phyloP scores from a whole-genome alignment of 2,888 invertebrate genomes.

The Catocala sponsa region DNA sequence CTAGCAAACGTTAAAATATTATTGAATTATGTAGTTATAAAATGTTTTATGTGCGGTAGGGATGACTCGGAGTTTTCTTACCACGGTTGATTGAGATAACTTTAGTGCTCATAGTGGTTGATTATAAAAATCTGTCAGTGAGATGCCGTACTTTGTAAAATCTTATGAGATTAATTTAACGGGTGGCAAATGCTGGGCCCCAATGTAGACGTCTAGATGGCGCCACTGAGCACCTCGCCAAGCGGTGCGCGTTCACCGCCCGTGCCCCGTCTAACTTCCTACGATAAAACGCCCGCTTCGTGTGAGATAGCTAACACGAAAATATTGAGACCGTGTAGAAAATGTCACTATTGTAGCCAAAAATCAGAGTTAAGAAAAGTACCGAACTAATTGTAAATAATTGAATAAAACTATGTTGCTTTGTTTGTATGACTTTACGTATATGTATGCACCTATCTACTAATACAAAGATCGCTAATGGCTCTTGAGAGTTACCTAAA shows the following conservation, averaged over 20 bases:
- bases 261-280: constrained; percentile 65
- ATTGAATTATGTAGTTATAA: too few relatives aligned
- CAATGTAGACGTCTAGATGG: constrained; percentile 87
- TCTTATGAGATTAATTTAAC: constrained; percentile 78
- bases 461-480: too few relatives aligned
- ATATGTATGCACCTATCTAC: too few relatives aligned
- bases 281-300: constrained; percentile 61
- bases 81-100: too few relatives aligned
- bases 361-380: not conserved
- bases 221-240: constrained; percentile 74
- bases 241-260: constrained; percentile 65
- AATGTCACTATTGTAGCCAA: not conserved
- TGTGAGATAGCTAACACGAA: constrained; percentile 25
- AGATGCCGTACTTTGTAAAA: constrained; percentile 52
- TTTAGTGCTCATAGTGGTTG: too few relatives aligned
- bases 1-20: too few relatives aligned
- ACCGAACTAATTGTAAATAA: not conserved
- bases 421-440: too few relatives aligned
- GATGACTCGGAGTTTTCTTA: too few relatives aligned
- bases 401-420: too few relatives aligned
- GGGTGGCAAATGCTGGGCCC: constrained; percentile 64
- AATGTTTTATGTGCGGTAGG: too few relatives aligned
- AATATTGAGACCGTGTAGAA: constrained; percentile 9
- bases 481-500: too few relatives aligned
- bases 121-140: constrained; percentile 46